phyloP scores from a whole-genome alignment of 1,140 invertebrate genomes.

The Drosophila tristis region DNA sequence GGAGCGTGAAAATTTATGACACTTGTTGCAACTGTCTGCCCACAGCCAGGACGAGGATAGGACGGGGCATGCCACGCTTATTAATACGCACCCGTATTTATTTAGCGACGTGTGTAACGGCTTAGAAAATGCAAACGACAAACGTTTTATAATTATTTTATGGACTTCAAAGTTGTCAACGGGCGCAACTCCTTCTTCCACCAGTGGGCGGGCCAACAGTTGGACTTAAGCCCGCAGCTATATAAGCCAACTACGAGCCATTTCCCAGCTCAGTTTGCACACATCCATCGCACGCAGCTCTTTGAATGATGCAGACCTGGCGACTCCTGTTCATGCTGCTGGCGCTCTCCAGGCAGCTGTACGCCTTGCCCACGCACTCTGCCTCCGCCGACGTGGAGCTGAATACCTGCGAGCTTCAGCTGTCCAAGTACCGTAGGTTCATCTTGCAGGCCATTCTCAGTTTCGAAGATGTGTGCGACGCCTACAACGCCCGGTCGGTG shows the following conservation, averaged over 20 bases:
- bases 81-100: constrained; percentile 71
- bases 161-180: constrained; percentile 75
- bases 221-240: constrained; percentile 27
- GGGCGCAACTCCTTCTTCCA: constrained; percentile 1
- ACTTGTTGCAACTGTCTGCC: constrained; percentile 69
- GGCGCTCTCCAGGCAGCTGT: constrained; percentile 43
- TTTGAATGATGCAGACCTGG: constrained; percentile 51
- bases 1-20: constrained; percentile 76
- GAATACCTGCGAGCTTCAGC: constrained; percentile 68
- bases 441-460: constrained; percentile 77
- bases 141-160: constrained; percentile 83
- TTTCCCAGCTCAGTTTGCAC: constrained; percentile 57
- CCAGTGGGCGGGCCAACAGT: constrained; percentile 15
- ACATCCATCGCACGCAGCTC: constrained; percentile 5
- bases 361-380: constrained; percentile 44
- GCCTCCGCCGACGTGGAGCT: constrained; percentile 44
- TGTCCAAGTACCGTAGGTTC: constrained; percentile 76
- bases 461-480: constrained; percentile 81
- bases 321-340: constrained; percentile 48
- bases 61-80: constrained; percentile 54
- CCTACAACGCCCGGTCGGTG: constrained; percentile 58
- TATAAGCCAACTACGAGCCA: constrained; percentile 48
- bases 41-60: constrained; percentile 20
- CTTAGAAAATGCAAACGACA: constrained; percentile 81
- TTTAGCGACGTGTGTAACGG: constrained; percentile 80